Evolutionary conservation across 2,888 invertebrate species (phyloP).

Genomic region (Epirrhoe alternata): DNA sequence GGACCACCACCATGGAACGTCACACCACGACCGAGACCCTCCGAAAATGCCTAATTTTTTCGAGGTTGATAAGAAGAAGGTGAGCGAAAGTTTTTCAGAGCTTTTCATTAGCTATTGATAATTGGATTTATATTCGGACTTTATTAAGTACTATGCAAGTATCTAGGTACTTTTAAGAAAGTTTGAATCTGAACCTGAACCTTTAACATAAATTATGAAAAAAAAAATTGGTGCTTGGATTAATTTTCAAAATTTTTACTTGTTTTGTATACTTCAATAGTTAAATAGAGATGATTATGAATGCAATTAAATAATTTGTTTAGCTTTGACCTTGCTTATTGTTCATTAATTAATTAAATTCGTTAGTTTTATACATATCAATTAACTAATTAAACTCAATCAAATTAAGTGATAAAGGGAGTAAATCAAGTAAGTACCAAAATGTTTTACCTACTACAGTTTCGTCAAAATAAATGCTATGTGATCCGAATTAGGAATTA

Average conservation of each 20-base stretch:
- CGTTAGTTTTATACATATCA: slow-evolving; percentile 18
- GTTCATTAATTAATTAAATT: slow-evolving; percentile 16
- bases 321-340: slow-evolving; percentile 12
- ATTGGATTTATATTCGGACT: not conserved
- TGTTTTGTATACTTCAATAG: not conserved
- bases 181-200: too few species aligned
- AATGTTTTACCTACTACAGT: too few species aligned
- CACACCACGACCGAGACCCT: slow-evolving; percentile 63
- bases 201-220: too few species aligned
- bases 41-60: slow-evolving; percentile 79
- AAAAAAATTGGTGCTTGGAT: too few species aligned
- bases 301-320: slow-evolving; percentile 16
- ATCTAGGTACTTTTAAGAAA: not conserved
- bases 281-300: not conserved
- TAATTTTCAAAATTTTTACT: not conserved
- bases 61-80: slow-evolving; percentile 80
- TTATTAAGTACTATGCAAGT: not conserved
- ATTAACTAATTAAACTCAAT: slow-evolving; percentile 1
- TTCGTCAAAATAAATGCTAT: too few species aligned
- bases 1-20: slow-evolving; percentile 64
- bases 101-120: not conserved
- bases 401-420: not conserved
- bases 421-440: too few species aligned
- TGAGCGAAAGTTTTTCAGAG: slow-evolving; percentile 42
- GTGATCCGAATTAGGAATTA: not conserved